These are phyloP conservation scores for Meloidogyne exigua DNA, from an alignment of 1,140 invertebrate species.

Conservation along the genomic window DNA sequence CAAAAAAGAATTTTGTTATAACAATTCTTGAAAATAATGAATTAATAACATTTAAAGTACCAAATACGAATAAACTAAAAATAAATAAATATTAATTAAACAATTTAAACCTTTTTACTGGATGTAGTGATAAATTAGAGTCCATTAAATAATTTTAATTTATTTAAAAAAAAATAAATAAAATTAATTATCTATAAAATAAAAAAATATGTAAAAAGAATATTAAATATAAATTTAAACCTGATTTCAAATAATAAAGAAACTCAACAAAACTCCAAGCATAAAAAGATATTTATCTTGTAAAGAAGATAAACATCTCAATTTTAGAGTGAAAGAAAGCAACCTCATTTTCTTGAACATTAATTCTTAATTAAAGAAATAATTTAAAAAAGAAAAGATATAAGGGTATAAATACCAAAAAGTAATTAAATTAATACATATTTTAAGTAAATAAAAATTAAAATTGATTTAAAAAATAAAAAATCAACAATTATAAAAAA, in stretches of 20 bases:
- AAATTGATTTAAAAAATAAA: no score
- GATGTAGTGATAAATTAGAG: not conserved
- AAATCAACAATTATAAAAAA: no score
- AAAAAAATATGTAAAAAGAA: no score
- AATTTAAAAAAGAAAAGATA: no score
- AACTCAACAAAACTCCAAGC: not conserved
- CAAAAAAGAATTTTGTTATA: constrained; percentile 51
- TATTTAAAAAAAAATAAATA: no score
- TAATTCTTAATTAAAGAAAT: not conserved
- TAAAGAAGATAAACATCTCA: not conserved
- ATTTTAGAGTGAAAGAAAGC: not conserved
- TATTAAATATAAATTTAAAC: no score
- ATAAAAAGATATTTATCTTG: not conserved
- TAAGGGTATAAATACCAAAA: no score
- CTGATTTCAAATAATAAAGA: not conserved
- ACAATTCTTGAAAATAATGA: constrained; percentile 44
- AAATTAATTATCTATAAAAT: not conserved
- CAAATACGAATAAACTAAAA: constrained; percentile 36
- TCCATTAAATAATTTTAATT: not conserved
- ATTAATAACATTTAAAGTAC: constrained; percentile 30
- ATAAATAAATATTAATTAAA: not conserved
- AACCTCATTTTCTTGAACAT: not conserved
- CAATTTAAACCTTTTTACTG: not conserved
- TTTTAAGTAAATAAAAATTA: no score
- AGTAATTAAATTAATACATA: no score